Evolutionary conservation across 2,797 vertebrate genomes (phyloP).

Genomic region (Melanotaenia pygmaea): DNA sequence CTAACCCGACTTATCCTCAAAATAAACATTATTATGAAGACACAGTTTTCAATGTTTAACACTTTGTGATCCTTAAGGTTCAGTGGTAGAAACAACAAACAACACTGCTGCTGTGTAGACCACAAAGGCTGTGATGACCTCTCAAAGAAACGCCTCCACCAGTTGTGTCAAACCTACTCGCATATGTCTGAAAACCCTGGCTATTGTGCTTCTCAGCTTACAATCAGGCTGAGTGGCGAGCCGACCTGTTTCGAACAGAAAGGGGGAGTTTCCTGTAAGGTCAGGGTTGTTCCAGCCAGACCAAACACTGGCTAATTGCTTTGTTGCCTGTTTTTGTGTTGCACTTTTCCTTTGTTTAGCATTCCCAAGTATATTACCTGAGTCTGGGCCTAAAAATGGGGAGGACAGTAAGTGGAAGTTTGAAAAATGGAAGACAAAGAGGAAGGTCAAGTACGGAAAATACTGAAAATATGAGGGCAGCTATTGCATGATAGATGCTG

Average conservation of each 20-base stretch:
- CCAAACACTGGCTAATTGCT: constrained; percentile 80
- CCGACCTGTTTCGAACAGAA: constrained; percentile 61
- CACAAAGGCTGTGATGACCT: constrained; percentile 27
- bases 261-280: constrained; percentile 79
- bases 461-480: constrained; percentile 57
- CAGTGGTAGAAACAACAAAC: constrained; percentile 13
- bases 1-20: neutral
- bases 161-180: constrained; percentile 23
- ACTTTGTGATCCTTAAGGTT: neutral
- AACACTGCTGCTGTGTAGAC: constrained; percentile 7
- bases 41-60: neutral
- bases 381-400: constrained; percentile 55
- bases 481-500: constrained; percentile 51
- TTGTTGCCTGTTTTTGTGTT: constrained; percentile 78
- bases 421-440: constrained; percentile 47
- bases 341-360: constrained; percentile 75
- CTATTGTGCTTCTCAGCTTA: constrained; percentile 51
- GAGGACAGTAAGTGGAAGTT: constrained; percentile 43
- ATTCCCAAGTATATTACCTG: constrained; percentile 79
- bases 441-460: constrained; percentile 40
- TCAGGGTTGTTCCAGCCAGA: constrained; percentile 74
- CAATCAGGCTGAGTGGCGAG: constrained; percentile 41
- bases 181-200: constrained; percentile 46
- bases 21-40: neutral
- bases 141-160: constrained; percentile 32